Percentiles rank a stretch among this genome's conserved stretches.
Evolutionary conservation across 30 jellyfish, hydroid and myxozoan species (phyloP).

Genomic region (Hydractinia echinata): DNA sequence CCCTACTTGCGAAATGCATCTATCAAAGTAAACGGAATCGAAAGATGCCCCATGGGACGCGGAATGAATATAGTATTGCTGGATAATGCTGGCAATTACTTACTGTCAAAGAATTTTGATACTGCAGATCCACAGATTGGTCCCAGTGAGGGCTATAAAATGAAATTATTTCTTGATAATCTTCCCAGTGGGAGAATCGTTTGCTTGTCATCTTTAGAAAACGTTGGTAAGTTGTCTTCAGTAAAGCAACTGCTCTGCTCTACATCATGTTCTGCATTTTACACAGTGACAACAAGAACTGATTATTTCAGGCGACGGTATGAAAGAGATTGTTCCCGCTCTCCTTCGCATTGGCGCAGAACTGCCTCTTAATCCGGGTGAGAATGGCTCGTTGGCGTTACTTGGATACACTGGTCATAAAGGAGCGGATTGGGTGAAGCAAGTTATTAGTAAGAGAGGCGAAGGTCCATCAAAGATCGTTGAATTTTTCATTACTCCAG

Average conservation of each 20-base stretch:
- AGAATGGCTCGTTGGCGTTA: slow-evolving; percentile 76
- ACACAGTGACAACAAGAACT: neutral
- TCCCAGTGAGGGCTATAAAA: slow-evolving; percentile 55
- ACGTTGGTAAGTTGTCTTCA: slow-evolving; percentile 47
- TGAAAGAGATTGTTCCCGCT: slow-evolving; percentile 65
- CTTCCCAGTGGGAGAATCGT: slow-evolving; percentile 82
- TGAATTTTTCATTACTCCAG: slow-evolving; percentile 76
- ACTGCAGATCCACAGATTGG: slow-evolving; percentile 77
- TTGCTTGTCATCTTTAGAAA: slow-evolving; percentile 71
- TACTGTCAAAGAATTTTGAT: slow-evolving; percentile 72
- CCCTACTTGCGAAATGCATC: slow-evolving; percentile 76
- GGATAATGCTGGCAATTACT: slow-evolving; percentile 75
- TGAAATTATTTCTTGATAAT: slow-evolving; percentile 76
- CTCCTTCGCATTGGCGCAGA: slow-evolving; percentile 75
- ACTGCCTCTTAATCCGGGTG: slow-evolving; percentile 48
- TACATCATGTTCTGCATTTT: too few relatives aligned
- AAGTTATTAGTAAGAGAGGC: slow-evolving; percentile 60
- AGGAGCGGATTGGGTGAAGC: slow-evolving; percentile 78
- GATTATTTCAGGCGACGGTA: slow-evolving; percentile 65
- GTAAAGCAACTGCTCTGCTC: neutral
- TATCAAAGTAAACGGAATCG: slow-evolving; percentile 73
- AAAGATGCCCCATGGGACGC: slow-evolving; percentile 76
- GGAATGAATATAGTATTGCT: slow-evolving; percentile 76
- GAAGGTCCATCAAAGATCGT: slow-evolving; percentile 86
- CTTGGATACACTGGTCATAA: slow-evolving; percentile 87